These are phyloP conservation scores for Aramus guarauna DNA, from an alignment of 2,113 vertebrate species.

Conservation along the genomic window DNA sequence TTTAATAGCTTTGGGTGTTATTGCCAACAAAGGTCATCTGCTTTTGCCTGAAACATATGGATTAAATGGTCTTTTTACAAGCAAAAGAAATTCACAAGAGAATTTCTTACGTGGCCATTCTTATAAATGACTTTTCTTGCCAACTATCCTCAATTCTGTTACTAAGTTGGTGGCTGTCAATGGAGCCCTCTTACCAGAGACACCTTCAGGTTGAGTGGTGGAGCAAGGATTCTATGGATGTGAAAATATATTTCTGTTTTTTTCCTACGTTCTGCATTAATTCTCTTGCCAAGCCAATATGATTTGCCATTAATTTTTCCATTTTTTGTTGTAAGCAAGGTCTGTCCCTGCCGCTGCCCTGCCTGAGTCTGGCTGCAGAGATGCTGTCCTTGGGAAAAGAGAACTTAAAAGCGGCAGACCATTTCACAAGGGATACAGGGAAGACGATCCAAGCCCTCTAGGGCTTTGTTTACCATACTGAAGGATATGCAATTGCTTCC, in stretches of 20 bases:
- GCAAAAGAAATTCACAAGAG: background rate
- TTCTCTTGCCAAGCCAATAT: background rate
- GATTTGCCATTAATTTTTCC: background rate
- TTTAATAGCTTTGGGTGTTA: background rate
- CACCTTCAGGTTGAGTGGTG: accelerated
- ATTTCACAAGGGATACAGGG: background rate
- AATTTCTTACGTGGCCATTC: background rate
- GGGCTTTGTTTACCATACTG: background rate
- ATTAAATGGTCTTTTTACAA: background rate
- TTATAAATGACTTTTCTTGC: background rate
- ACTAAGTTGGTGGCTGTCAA: background rate
- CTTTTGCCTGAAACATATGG: background rate
- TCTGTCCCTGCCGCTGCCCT: background rate
- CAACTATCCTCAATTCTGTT: background rate
- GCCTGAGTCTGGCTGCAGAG: background rate
- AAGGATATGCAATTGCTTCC: background rate
- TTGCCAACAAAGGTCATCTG: background rate
- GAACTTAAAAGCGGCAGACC: background rate
- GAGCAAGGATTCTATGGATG: background rate
- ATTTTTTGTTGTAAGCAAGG: background rate
- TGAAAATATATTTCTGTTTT: background rate
- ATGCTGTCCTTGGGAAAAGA: background rate
- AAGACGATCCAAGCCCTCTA: background rate
- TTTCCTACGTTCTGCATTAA: background rate
- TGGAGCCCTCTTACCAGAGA: background rate